Conservation (phyloP, 2,113 vertebrate species). For the Plotosus lineatus region DNA sequence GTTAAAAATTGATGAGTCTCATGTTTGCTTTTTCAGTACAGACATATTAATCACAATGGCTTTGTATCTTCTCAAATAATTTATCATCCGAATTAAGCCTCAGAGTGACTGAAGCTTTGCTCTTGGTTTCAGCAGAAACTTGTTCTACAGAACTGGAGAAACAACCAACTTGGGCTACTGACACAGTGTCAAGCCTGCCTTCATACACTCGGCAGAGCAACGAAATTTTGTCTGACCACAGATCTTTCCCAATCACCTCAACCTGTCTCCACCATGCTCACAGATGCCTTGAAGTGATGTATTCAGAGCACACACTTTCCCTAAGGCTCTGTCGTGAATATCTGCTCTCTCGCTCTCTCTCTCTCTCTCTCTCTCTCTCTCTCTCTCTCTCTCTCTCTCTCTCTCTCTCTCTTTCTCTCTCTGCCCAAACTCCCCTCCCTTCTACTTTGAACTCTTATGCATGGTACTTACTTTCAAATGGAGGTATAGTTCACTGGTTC, state of each 20-base stretch:
- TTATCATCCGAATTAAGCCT: not conserved
- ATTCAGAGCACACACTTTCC: slow-evolving; percentile 35
- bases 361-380: not conserved
- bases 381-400: slow-evolving; percentile 6
- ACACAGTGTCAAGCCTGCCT: slow-evolving; percentile 8
- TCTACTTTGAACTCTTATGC: slow-evolving; percentile 3
- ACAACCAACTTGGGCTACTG: not conserved
- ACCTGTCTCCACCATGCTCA: slow-evolving; percentile 28
- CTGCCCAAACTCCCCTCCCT: not conserved
- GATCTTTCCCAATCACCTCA: slow-evolving; percentile 20
- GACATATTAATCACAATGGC: not conserved
- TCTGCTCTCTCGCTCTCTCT: slow-evolving; percentile 8
- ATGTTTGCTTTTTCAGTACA: not conserved
- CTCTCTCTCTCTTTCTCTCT: not conserved
- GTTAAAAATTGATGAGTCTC: not conserved
- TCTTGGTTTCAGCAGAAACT: not conserved
- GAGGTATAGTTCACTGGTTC: slow-evolving; percentile 69
- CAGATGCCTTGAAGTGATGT: slow-evolving; percentile 14
- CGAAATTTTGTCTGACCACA: slow-evolving; percentile 18
- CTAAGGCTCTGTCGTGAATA: slow-evolving; percentile 2
- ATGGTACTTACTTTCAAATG: slow-evolving; percentile 71
- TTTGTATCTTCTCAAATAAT: not conserved
- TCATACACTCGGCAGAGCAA: slow-evolving; percentile 13
- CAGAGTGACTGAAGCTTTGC: not conserved
- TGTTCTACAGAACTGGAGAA: not conserved